Evolutionary conservation across 2,113 vertebrate species (phyloP).

Genomic region (Pygoscelis antarcticus): DNA sequence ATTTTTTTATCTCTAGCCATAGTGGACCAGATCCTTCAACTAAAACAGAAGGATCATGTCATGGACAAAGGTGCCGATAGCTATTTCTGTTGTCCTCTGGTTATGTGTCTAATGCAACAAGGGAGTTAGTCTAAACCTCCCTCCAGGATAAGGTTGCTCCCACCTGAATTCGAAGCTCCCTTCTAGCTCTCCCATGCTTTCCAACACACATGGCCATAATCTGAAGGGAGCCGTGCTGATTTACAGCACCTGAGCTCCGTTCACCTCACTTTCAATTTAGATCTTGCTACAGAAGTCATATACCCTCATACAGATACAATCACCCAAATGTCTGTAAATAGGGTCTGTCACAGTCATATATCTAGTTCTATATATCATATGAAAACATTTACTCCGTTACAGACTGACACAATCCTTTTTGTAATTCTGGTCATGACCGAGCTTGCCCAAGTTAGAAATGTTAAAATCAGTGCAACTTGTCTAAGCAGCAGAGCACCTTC

Average conservation of each 20-base stretch:
- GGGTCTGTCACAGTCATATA: neutral
- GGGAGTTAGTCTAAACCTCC: neutral
- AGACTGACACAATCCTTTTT: neutral
- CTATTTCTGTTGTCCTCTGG: neutral
- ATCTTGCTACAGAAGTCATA: neutral
- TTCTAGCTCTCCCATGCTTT: neutral
- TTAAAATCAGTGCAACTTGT: neutral
- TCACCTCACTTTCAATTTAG: neutral
- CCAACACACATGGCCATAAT: neutral
- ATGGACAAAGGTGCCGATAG: neutral
- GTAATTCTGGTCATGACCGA: neutral
- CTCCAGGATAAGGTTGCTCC: neutral
- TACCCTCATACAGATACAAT: neutral
- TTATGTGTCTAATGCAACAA: neutral
- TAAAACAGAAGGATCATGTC: neutral
- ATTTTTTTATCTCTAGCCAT: neutral
- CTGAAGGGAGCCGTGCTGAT: neutral
- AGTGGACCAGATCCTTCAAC: neutral
- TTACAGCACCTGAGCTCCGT: neutral
- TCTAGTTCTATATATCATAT: neutral
- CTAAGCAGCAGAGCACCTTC: neutral
- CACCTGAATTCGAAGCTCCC: neutral
- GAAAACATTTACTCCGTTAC: neutral
- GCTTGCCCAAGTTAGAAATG: neutral
- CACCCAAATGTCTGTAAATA: neutral